phyloP scores from a whole-genome alignment of 2,113 vertebrate genomes.

The Seriola aureovittata region DNA sequence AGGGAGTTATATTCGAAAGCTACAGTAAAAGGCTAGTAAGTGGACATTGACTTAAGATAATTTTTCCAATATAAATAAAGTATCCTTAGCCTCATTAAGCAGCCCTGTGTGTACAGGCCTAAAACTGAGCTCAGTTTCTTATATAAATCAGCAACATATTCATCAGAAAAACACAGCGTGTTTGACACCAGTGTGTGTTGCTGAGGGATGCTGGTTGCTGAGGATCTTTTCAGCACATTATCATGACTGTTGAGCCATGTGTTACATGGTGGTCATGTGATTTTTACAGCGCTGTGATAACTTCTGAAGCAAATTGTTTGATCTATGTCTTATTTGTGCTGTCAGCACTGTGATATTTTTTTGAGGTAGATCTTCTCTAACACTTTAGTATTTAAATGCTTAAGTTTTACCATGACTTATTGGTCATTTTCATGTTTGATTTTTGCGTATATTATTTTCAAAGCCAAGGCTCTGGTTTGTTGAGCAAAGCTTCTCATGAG shows the following conservation, averaged over 20 bases:
- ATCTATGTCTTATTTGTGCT: not conserved
- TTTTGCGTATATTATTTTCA: not conserved
- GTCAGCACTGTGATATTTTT: not conserved
- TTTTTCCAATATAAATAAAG: too few relatives aligned
- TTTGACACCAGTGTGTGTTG: not conserved
- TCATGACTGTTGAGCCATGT: not conserved
- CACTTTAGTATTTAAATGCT: not conserved
- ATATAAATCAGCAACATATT: not conserved
- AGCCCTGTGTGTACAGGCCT: not conserved
- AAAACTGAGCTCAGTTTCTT: not conserved
- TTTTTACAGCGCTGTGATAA: not conserved
- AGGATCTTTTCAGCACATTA: slow-evolving; percentile 6
- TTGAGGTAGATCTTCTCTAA: too few relatives aligned
- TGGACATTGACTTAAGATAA: too few relatives aligned
- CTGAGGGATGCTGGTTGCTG: not conserved
- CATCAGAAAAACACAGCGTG: not conserved
- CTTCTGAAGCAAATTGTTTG: not conserved
- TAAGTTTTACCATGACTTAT: not conserved
- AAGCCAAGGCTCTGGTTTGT: slow-evolving; percentile 15
- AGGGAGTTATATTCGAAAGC: not conserved
- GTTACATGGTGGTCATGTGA: slow-evolving; percentile 2
- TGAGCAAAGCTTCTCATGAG: slow-evolving; percentile 1
- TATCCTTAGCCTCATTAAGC: too few relatives aligned
- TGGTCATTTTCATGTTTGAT: slow-evolving; percentile 5
- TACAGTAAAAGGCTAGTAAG: not conserved